Base-by-base conservation (phyloP, 2,113 vertebrate species). In the Tachuris rubrigastra region DNA sequence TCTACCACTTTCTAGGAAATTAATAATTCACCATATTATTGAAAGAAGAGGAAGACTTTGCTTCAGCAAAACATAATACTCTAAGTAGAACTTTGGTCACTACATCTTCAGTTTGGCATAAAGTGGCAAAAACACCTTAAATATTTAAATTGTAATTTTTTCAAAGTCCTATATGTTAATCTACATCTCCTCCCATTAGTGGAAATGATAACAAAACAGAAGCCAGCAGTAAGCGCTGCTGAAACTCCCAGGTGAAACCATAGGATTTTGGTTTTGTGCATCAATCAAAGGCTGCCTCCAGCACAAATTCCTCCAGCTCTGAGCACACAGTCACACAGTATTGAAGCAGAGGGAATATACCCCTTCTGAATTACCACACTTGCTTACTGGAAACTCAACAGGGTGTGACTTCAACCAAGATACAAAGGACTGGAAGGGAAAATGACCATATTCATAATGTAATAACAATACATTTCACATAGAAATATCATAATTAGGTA, bases 281-380 rank as follows among this genome's bases (percentile, higher is more conserved):
- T 92, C 83, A 87, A 60, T 85, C 92, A 92, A 67, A 90, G 55
- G 49, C n/a, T 85, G 73, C 79, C 92, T 87, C 69, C 79, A 90
- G 62, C 83, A 69, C 35, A 73, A 53, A 58, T 77, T 74, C 69
- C 66, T 81, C 71, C 35, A 59, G 50, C 39, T 68, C 55, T 85
- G 59, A 73, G n/a, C 44, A 77, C 49, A 21, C 59, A 68, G 59
- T 33, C 53, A 25, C 2, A 5, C 19, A 55, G 28, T 46, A 44
- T 8, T 59, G 74, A 81, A 73, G 49, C 65, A 73, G 42, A 68
- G 68, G 69, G 74, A 81, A 73, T 18, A 67, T 44, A 25, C 59
- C 30, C 44, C 63, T 50, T 42, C 44, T 49, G 69, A 90, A 68
- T 81, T 68, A 33, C 50, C 49, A 67, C 69, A 17, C 65, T 65